Evolutionary conservation across 2,113 vertebrate genomes (phyloP).

Genomic region (Narcine bancroftii): DNA sequence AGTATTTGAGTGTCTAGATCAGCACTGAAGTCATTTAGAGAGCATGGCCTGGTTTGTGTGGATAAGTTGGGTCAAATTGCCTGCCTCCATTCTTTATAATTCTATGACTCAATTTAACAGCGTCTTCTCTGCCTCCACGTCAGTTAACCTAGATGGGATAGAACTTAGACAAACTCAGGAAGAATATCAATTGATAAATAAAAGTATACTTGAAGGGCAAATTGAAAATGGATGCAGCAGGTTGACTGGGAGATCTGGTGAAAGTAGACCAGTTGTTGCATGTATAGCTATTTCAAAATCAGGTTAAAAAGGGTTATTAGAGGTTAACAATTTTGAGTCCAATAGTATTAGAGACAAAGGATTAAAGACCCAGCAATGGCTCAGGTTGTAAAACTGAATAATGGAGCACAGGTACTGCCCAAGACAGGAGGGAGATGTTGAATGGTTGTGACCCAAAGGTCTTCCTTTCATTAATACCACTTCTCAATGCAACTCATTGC

Average conservation of each 20-base stretch:
- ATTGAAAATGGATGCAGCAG: background rate
- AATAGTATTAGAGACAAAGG: background rate
- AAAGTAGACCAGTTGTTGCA: background rate
- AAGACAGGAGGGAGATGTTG: too few relatives aligned
- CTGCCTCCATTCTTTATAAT: too few relatives aligned
- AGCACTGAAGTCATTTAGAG: too few relatives aligned
- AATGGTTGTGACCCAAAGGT: background rate
- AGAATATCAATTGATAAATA: background rate
- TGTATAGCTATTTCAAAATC: background rate
- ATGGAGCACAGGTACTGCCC: background rate
- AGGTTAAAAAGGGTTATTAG: background rate
- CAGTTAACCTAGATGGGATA: too few relatives aligned
- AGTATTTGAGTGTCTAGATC: too few relatives aligned
- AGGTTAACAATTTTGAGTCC: background rate
- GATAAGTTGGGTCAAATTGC: too few relatives aligned
- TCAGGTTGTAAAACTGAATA: background rate
- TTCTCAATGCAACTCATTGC: background rate
- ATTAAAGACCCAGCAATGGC: background rate
- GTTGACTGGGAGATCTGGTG: background rate
- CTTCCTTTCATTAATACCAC: background rate
- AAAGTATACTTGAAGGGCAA: background rate
- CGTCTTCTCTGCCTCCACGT: too few relatives aligned
- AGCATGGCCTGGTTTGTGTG: too few relatives aligned
- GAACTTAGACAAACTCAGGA: too few relatives aligned
- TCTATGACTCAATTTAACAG: too few relatives aligned